These are phyloP conservation scores for Mesocricetus auratus DNA, from an alignment of 2,113 vertebrate species.

Conservation along the genomic window DNA sequence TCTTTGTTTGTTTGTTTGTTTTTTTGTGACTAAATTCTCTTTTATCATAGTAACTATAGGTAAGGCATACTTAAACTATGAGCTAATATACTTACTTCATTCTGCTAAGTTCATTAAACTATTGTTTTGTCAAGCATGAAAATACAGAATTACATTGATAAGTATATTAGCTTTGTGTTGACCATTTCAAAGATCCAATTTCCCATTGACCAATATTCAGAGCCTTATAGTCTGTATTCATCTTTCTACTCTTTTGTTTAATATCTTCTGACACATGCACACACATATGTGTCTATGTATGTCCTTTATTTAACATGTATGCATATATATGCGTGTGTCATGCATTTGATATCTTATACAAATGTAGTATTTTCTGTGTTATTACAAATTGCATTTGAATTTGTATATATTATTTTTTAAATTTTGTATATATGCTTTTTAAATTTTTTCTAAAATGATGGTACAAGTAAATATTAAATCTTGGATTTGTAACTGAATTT, in stretches of 20 bases:
- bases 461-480: constrained; percentile 48
- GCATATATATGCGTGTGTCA: neutral
- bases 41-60: neutral
- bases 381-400: constrained; percentile 46
- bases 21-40: constrained; percentile 52
- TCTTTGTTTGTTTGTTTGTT: constrained; percentile 38
- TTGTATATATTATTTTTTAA: constrained; percentile 1
- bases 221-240: neutral
- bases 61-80: neutral
- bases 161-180: constrained; percentile 23
- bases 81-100: constrained; percentile 4
- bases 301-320: no score
- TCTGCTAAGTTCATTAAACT: constrained; percentile 50
- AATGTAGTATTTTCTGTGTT: neutral
- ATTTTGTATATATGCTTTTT: constrained; percentile 8
- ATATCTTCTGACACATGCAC: neutral
- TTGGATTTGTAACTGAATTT: constrained; percentile 51
- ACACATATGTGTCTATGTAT: rapidly evolving
- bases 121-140: constrained; percentile 47
- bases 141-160: constrained; percentile 5
- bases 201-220: neutral
- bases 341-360: neutral
- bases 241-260: constrained; percentile 52
- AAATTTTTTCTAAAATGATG: constrained; percentile 50
- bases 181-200: neutral